Percentiles rank a stretch among this genome's conserved stretches.
phyloP scores from a whole-genome alignment of 2,888 invertebrate genomes.

The Hofmannophila pseudospretella region DNA sequence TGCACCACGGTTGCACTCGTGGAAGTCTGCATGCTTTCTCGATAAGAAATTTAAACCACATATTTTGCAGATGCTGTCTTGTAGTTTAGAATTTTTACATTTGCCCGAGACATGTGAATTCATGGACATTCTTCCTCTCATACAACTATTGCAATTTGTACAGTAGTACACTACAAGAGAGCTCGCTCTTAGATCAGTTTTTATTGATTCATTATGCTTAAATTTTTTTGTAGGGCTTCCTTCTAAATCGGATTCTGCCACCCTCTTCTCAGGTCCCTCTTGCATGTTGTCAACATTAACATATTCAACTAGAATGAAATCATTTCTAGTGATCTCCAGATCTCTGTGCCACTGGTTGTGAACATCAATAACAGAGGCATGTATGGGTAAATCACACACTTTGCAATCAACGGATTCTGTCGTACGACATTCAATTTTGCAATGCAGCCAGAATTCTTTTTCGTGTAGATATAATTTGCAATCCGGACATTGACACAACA shows the following conservation, averaged over 20 bases:
- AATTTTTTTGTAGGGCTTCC: neutral
- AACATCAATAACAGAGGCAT: neutral
- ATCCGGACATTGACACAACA: constrained; percentile 31
- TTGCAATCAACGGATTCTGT: constrained; percentile 17
- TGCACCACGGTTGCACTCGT: constrained; percentile 15
- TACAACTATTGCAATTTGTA: constrained; percentile 15
- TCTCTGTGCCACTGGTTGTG: constrained; percentile 22
- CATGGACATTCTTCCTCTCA: neutral
- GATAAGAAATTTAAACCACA: constrained; percentile 33
- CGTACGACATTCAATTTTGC: constrained; percentile 14
- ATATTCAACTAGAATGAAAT: constrained; percentile 7
- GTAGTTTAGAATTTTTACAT: neutral
- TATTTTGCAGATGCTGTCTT: constrained; percentile 22
- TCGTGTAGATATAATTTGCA: constrained; percentile 38
- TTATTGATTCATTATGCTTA: too few relatives aligned
- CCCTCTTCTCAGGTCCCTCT: too few relatives aligned
- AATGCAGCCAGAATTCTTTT: constrained; percentile 24
- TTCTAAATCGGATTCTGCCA: neutral
- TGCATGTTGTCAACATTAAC: too few relatives aligned
- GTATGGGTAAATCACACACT: constrained; percentile 21
- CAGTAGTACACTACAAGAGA: constrained; percentile 20
- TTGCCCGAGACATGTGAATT: neutral
- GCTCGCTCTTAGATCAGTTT: too few relatives aligned
- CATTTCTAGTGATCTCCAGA: constrained; percentile 12
- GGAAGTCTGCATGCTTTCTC: constrained; percentile 14